Conservation (phyloP, 2,113 vertebrate species). For the Oncorhynchus clarkii region DNA sequence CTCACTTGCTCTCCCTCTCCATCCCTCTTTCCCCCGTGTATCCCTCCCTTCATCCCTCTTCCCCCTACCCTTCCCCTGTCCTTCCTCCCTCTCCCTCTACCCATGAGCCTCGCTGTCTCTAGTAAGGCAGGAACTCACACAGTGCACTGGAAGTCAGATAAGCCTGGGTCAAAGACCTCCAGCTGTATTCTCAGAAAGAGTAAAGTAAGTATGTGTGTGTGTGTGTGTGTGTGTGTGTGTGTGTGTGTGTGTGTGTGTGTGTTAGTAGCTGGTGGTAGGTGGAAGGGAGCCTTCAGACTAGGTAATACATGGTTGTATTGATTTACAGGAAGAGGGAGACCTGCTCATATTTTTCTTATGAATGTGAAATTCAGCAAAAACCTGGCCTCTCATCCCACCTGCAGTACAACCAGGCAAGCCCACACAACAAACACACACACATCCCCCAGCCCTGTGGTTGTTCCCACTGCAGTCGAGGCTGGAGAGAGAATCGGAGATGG, state of each 20-base stretch:
- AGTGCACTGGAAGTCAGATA: neutral
- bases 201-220: neutral
- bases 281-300: conserved; percentile 20
- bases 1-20: conserved; percentile 1
- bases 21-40: neutral
- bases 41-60: no score
- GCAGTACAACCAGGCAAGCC: neutral
- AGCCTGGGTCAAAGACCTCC: neutral
- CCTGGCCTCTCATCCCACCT: conserved; percentile 11
- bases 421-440: neutral
- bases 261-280: neutral
- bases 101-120: conserved; percentile 43
- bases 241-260: conserved; percentile 21
- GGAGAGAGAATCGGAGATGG: neutral
- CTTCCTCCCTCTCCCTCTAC: conserved; percentile 4
- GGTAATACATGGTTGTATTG: conserved; percentile 51
- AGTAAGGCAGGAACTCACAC: conserved; percentile 10
- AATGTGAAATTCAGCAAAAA: conserved; percentile 51
- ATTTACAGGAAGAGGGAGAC: conserved; percentile 37
- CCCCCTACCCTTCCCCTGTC: neutral
- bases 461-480: conserved; percentile 16
- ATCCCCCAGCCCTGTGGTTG: conserved; percentile 1
- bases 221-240: conserved; percentile 14
- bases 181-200: neutral
- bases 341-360: conserved; percentile 53